phyloP scores from a whole-genome alignment of 2,888 invertebrate species.

The Odontocerum albicorne region DNA sequence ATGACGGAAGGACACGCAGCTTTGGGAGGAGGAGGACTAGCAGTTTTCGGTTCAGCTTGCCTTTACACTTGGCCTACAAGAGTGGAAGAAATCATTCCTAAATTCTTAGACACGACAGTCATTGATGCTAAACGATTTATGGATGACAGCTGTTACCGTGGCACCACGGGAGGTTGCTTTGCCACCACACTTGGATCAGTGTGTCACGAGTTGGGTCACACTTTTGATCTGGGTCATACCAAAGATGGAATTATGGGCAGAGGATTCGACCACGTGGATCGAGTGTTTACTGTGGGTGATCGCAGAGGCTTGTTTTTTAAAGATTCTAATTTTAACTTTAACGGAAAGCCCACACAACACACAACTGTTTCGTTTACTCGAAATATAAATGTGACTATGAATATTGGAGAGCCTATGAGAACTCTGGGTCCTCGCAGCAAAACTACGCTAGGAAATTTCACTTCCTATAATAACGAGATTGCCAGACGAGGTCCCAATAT shows the following conservation, averaged over 20 bases:
- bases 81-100: constrained; percentile 66
- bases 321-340: constrained; percentile 61
- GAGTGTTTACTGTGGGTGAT: constrained; percentile 70
- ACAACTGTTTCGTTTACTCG: constrained; percentile 62
- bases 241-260: constrained; percentile 90
- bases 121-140: constrained; percentile 75
- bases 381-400: constrained; percentile 64
- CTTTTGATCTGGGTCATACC: constrained; percentile 92
- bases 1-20: constrained; percentile 84
- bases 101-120: constrained; percentile 53
- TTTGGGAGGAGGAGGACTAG: constrained; percentile 88
- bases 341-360: constrained; percentile 63
- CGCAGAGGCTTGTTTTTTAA: constrained; percentile 50
- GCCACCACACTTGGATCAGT: constrained; percentile 90
- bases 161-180: constrained; percentile 84
- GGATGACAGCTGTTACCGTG: constrained; percentile 91
- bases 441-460: constrained; percentile 56
- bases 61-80: constrained; percentile 86
- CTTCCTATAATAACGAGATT: constrained; percentile 53
- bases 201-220: constrained; percentile 92
- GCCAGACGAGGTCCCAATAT: constrained; percentile 54
- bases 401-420: constrained; percentile 58
- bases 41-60: constrained; percentile 87
- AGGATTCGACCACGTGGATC: constrained; percentile 82
- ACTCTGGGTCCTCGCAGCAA: constrained; percentile 57